These are phyloP conservation scores for Pheosia gnoma DNA, from an alignment of 2,888 invertebrate species.

Conservation along the genomic window DNA sequence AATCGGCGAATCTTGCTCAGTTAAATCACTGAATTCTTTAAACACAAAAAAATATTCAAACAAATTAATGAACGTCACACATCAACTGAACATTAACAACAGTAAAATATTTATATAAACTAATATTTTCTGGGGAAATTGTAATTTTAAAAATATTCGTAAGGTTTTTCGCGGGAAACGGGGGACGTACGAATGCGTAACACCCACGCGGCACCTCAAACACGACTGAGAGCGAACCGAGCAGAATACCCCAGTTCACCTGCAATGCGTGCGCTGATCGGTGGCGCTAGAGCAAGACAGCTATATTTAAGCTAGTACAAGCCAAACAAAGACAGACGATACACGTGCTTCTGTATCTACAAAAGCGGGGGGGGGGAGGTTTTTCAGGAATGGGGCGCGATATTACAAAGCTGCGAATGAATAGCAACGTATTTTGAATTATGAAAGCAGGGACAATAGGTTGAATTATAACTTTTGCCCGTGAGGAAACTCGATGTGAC, in stretches of 20 bases:
- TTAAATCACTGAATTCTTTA: slow-evolving; percentile 52
- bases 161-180: slow-evolving; percentile 79
- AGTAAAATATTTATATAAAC: slow-evolving; percentile 31
- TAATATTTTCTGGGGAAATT: slow-evolving; percentile 30
- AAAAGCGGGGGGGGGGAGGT: slow-evolving; percentile 59
- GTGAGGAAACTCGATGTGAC: slow-evolving; percentile 56
- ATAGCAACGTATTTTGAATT: slow-evolving; percentile 74
- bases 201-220: slow-evolving; percentile 60
- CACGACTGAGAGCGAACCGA: slow-evolving; percentile 60
- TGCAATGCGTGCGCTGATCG: slow-evolving; percentile 82
- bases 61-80: slow-evolving; percentile 61
- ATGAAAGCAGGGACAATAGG: slow-evolving; percentile 65
- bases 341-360: slow-evolving; percentile 73
- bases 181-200: slow-evolving; percentile 49
- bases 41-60: slow-evolving; percentile 52
- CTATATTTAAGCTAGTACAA: slow-evolving; percentile 19
- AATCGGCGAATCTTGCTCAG: slow-evolving; percentile 32
- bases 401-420: slow-evolving; percentile 73
- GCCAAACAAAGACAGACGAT: slow-evolving; percentile 53
- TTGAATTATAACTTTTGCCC: slow-evolving; percentile 66
- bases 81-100: slow-evolving; percentile 53
- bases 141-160: slow-evolving; percentile 37
- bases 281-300: slow-evolving; percentile 53
- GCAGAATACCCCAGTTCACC: slow-evolving; percentile 61
- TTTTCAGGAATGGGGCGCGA: slow-evolving; percentile 75